phyloP scores from a whole-genome alignment of 2,113 vertebrate species.

The Panurus biarmicus region DNA sequence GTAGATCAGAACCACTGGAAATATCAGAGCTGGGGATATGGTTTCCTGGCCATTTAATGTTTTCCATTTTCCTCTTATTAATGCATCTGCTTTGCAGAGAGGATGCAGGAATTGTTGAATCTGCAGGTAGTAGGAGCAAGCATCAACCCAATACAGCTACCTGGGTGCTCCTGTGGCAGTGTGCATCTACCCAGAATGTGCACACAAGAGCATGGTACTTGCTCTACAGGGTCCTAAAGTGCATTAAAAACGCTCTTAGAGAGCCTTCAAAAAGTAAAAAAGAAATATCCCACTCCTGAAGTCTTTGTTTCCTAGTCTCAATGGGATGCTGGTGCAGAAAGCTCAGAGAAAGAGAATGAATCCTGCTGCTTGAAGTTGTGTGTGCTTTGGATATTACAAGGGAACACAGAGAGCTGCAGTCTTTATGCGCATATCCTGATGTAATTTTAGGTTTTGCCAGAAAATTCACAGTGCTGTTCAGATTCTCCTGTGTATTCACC shows the following conservation, averaged over 20 bases:
- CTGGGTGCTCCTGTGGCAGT: background rate
- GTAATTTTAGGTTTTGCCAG: background rate
- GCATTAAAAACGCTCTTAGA: background rate
- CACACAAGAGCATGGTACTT: accelerated
- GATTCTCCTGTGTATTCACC: background rate
- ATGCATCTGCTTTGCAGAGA: background rate
- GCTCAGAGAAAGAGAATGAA: background rate
- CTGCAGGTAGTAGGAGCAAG: background rate
- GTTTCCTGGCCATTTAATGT: background rate
- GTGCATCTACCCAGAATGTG: background rate
- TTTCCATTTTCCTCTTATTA: background rate
- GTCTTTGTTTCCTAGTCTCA: background rate
- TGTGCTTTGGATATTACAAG: background rate
- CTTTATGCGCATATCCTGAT: background rate
- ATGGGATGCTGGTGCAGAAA: background rate
- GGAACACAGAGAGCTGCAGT: background rate
- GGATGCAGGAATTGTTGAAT: background rate
- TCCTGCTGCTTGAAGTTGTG: background rate
- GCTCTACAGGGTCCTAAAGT: background rate
- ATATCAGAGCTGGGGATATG: background rate
- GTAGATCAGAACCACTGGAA: background rate
- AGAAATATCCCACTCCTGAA: background rate
- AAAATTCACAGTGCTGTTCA: background rate
- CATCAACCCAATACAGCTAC: background rate
- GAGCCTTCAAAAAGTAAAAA: background rate